These are phyloP conservation scores for Triops cancriformis DNA, from an alignment of 1,140 invertebrate species.

Conservation along the genomic window DNA sequence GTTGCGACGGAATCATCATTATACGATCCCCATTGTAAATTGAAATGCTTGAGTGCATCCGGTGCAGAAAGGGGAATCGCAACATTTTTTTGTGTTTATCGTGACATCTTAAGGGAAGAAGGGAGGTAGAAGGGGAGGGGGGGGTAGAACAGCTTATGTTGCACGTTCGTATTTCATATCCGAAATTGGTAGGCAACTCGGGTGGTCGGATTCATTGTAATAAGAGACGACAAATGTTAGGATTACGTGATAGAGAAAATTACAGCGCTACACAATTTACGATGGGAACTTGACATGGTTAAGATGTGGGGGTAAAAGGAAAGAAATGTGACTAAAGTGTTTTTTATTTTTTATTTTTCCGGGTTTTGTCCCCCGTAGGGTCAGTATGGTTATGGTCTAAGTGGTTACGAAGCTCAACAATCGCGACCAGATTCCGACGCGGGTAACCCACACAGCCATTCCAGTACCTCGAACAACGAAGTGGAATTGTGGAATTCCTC, in stretches of 20 bases:
- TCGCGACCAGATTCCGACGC: constrained; percentile 1
- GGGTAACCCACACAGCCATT: not conserved
- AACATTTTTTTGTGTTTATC: not conserved
- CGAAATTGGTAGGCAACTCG: constrained; percentile 5
- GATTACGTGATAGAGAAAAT: not conserved
- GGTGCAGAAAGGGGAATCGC: not conserved
- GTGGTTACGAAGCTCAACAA: constrained; percentile 28
- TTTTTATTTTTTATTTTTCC: constrained; percentile 12
- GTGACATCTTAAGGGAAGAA: not conserved
- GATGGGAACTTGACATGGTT: not conserved
- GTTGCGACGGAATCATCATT: not conserved
- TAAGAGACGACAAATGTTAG: constrained; percentile 1
- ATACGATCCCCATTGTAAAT: not conserved
- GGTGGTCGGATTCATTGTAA: constrained; percentile 5
- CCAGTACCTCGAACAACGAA: constrained; percentile 20
- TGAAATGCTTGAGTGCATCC: not conserved
- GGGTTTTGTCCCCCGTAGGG: not conserved
- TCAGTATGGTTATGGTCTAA: constrained; percentile 25
- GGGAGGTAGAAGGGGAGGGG: not conserved
- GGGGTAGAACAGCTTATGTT: not conserved
- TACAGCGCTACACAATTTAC: not conserved
- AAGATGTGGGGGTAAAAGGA: not conserved
- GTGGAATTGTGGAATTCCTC: constrained; percentile 25
- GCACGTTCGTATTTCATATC: constrained; percentile 3
- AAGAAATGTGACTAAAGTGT: not conserved